Conservation (phyloP, 2,113 vertebrate genomes). For the Callithrix jacchus region DNA sequence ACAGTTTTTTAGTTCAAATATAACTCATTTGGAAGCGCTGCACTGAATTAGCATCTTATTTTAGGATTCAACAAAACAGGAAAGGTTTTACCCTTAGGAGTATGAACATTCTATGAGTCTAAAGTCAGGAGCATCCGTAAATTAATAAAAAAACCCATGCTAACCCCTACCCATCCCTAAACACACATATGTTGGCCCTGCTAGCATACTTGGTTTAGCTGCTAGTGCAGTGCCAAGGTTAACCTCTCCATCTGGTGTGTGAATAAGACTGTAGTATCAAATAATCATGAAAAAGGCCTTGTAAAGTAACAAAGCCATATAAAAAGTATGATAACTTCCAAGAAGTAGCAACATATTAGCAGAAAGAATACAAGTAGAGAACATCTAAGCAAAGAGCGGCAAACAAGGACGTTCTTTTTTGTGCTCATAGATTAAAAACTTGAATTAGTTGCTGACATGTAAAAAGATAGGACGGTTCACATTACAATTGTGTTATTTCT, state of each 20-base stretch:
- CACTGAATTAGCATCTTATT: background rate
- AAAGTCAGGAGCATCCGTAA: background rate
- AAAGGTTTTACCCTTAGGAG: background rate
- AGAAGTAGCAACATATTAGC: slow-evolving; percentile 26
- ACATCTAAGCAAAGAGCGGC: background rate
- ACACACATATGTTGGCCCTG: background rate
- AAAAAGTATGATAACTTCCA: background rate
- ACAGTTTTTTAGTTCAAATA: slow-evolving; percentile 7
- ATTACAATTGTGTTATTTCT: slow-evolving; percentile 4
- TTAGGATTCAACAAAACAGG: slow-evolving; percentile 23
- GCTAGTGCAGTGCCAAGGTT: background rate
- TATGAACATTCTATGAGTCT: background rate
- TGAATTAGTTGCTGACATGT: background rate
- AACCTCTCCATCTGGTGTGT: background rate
- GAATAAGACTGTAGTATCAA: background rate
- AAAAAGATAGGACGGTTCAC: background rate
- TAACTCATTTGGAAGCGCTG: background rate
- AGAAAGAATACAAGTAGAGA: slow-evolving; percentile 24
- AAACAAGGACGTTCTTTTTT: slow-evolving; percentile 34
- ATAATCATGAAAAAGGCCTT: background rate
- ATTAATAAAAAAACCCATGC: background rate
- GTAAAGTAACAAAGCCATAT: slow-evolving; percentile 31
- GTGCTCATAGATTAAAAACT: slow-evolving; percentile 39
- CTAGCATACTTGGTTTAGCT: background rate
- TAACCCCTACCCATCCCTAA: background rate